A percentile compares a stretch with the other conserved stretches of the same genome.
These are phyloP conservation scores for Antheraea yamamai DNA, from an alignment of 2,888 invertebrate genomes.

Conservation along the genomic window DNA sequence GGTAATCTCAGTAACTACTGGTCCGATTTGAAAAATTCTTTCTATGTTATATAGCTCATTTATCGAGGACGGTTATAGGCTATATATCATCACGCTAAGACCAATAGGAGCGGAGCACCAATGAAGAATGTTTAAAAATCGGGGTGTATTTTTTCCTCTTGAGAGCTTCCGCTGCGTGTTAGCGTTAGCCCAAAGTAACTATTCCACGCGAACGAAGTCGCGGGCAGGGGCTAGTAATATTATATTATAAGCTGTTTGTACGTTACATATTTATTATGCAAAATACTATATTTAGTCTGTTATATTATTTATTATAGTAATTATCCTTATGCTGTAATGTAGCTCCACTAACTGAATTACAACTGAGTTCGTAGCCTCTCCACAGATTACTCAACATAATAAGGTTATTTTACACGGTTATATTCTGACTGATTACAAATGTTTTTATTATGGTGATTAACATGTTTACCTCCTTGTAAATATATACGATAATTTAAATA, in stretches of 20 bases:
- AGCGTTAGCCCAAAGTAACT: no score
- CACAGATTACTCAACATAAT: neutral
- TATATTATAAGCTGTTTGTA: constrained; percentile 1
- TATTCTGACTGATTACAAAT: neutral
- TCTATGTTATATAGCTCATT: no score
- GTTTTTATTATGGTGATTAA: neutral
- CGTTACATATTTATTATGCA: neutral
- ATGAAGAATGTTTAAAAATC: no score
- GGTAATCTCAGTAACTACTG: no score
- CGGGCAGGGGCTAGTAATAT: no score
- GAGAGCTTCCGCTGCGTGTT: no score
- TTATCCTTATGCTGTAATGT: neutral
- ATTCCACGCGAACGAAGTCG: no score
- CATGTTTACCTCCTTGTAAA: constrained; percentile 18
- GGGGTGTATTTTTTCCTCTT: no score
- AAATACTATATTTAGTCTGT: neutral
- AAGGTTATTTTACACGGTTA: neutral
- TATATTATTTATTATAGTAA: neutral
- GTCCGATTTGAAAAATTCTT: no score
- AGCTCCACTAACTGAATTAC: neutral
- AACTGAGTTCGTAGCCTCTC: neutral
- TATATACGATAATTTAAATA: neutral
- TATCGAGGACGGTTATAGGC: no score
- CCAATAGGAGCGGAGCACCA: no score
- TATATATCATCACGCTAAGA: no score